Conservation (phyloP, 2,888 invertebrate species). For the Meteorus colon region DNA sequence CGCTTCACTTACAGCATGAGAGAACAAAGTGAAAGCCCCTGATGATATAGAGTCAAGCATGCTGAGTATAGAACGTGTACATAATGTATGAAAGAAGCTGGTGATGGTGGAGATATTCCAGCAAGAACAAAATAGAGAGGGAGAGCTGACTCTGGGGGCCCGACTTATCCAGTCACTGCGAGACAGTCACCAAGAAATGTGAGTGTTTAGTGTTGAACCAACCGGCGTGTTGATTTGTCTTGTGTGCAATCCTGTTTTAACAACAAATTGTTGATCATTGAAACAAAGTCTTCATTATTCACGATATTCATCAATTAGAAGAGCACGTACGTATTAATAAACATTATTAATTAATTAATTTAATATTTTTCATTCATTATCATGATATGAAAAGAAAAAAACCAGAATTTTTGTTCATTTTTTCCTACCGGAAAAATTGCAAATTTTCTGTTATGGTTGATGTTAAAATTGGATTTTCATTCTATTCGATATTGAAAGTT, state of each 20-base stretch:
- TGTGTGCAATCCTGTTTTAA: not conserved
- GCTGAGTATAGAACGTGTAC: not conserved
- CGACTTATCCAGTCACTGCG: constrained; percentile 29
- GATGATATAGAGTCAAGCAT: constrained; percentile 3
- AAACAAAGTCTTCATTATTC: not conserved
- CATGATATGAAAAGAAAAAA: not conserved
- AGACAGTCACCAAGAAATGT: constrained; percentile 26
- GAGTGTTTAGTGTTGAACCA: constrained; percentile 31
- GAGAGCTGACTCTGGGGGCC: constrained; percentile 14
- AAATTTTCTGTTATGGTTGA: too few relatives aligned
- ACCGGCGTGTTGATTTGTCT: constrained; percentile 28
- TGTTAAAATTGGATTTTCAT: too few relatives aligned
- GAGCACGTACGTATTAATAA: not conserved
- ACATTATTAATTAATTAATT: not conserved
- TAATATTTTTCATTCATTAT: not conserved
- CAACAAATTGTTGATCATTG: not conserved
- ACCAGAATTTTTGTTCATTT: not conserved
- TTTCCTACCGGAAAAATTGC: too few relatives aligned
- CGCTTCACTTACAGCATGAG: not conserved
- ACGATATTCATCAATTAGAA: not conserved
- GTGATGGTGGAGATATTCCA: constrained; percentile 7
- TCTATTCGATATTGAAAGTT: too few relatives aligned
- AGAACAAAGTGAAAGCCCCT: not conserved
- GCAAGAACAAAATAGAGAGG: constrained; percentile 17
- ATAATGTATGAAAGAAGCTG: not conserved